These are phyloP conservation scores for Pomatorhinus ruficollis DNA, from an alignment of 2,113 vertebrate genomes.

Conservation along the genomic window DNA sequence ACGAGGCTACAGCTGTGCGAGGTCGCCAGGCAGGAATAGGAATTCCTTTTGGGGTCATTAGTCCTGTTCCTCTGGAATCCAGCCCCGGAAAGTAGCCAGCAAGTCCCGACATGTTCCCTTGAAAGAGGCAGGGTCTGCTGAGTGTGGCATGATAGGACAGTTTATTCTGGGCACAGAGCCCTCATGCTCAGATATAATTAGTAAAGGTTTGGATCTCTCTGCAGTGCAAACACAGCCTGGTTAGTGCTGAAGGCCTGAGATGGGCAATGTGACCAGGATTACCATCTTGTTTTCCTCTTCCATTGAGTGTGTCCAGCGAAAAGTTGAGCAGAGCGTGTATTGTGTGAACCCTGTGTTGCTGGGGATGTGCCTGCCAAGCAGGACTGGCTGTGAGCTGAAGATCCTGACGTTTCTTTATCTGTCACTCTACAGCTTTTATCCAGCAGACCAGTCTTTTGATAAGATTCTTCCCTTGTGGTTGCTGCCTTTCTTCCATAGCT, in stretches of 20 bases:
- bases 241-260: neutral
- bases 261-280: neutral
- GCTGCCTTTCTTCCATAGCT: neutral
- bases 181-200: conserved; percentile 35
- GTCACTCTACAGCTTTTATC: neutral
- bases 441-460: neutral
- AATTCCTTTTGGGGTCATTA: conserved; percentile 56
- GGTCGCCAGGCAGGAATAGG: neutral
- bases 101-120: conserved; percentile 41
- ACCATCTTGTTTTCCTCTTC: neutral
- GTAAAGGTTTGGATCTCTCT: conserved; percentile 16
- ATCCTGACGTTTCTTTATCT: neutral
- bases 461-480: neutral
- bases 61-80: conserved; percentile 54
- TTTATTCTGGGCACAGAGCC: conserved; percentile 60
- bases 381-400: neutral
- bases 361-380: neutral
- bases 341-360: neutral
- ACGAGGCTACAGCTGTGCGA: accelerated
- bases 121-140: conserved; percentile 54
- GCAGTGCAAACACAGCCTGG: neutral
- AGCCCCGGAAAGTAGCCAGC: conserved; percentile 7
- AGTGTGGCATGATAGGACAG: conserved; percentile 48
- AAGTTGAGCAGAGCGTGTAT: neutral
- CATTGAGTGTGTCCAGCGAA: neutral